Evolutionary conservation across 2,113 vertebrate species (phyloP).

Genomic region (Tragulus kanchil): DNA sequence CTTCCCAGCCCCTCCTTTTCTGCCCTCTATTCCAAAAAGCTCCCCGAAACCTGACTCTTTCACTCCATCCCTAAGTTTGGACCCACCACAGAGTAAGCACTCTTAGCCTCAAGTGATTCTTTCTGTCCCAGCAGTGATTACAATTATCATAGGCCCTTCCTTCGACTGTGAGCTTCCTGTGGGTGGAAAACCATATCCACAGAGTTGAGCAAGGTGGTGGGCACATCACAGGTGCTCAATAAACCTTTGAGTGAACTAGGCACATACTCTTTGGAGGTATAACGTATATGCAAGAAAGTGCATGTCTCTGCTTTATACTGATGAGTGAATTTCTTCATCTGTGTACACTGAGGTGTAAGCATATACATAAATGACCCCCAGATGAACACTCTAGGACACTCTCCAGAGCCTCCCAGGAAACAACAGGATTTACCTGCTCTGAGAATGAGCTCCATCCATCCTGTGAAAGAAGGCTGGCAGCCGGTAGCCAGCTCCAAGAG

Average conservation of each 20-base stretch:
- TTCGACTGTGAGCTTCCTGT: background rate
- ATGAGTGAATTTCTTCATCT: background rate
- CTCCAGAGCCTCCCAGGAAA: background rate
- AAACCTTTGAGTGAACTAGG: background rate
- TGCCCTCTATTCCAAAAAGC: background rate
- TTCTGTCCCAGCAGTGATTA: background rate
- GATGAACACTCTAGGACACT: background rate
- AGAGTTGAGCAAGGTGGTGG: background rate
- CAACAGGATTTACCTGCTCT: background rate
- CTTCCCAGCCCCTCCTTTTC: too few species aligned
- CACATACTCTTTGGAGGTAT: background rate
- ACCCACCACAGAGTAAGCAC: background rate
- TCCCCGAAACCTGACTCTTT: background rate
- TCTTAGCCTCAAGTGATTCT: background rate
- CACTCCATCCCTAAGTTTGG: background rate
- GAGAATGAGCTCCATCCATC: background rate
- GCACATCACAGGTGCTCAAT: background rate
- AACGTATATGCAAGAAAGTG: background rate
- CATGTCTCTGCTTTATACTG: background rate
- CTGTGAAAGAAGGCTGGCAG: background rate
- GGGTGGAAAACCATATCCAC: background rate
- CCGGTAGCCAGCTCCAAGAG: background rate
- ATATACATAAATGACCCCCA: too few species aligned
- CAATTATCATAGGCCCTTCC: background rate
- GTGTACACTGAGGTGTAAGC: background rate